Base-by-base conservation (phyloP, 2,113 vertebrate species). In the Balaeniceps rex region DNA sequence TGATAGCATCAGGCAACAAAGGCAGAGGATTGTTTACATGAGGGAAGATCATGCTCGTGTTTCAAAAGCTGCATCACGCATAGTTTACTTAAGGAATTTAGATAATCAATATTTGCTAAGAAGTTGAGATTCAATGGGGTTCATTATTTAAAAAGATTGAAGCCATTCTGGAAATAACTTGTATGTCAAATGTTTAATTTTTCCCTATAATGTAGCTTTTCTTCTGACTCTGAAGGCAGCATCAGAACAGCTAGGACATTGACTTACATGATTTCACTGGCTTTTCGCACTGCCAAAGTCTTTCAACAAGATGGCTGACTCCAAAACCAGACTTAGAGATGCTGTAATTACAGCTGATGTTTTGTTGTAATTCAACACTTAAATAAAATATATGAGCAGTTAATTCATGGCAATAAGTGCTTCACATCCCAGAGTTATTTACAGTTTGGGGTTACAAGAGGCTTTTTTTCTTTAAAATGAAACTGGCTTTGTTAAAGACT, bases 51-150 rank as follows among this genome's bases (percentile, higher is more conserved):
- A 93, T 82, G 88, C 94, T 96, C 95, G 22, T 82, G 84, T 93
- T 94, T 95, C 97, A 91, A 96, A 96, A 97, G 87, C 91, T 85
- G 79, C 60, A 88, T 89, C 96, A 93, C 11, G 17, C 94, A 95
- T 77, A 91, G 87, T 95, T 97, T 97, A 94, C 94, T 95, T 91
- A 91, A 96, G 94, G 94, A 97, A 96, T 96, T 97, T 83, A 97
- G 89, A 95, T 91, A 94, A 97, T 94, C 78, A 88, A 61, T 74
- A 38, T 97, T 95, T 93, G 84, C 79, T 87, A 84, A 94, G 94
- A 90, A 93, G 83, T 28, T 87, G 83, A 86, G 51, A 96, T 85
- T 97, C 91, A 94, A 80, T 94, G 87, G 84, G 24, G n/a, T 68
- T 95, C 91, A 96, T 97, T 97, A 94, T 97, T 86, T 90, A 33